Conservation (phyloP, 2,797 vertebrate species). For the Pantherophis alleghaniensis region DNA sequence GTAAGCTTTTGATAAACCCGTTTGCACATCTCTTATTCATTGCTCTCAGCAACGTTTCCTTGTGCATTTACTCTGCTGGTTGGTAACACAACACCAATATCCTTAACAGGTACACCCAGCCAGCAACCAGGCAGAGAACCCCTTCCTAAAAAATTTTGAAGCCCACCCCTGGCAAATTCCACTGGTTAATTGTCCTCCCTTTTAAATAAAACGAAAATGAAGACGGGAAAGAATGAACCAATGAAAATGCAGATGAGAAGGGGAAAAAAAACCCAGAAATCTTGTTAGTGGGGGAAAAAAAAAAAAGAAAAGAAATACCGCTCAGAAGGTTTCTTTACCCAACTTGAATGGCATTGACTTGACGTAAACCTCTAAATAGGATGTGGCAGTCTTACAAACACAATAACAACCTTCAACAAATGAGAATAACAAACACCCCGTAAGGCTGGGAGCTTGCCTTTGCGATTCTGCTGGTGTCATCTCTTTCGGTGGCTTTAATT, state of each 20-base stretch:
- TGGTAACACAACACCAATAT: too few relatives aligned
- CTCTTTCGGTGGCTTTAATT: constrained; percentile 80
- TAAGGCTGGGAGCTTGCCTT: constrained; percentile 70
- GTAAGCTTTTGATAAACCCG: too few relatives aligned
- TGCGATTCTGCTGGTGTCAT: constrained; percentile 80
- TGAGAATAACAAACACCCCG: constrained; percentile 79
- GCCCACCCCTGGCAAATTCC: too few relatives aligned
- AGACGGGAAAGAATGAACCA: too few relatives aligned
- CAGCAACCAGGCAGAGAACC: too few relatives aligned
- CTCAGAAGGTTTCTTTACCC: constrained; percentile 57
- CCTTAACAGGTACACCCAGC: too few relatives aligned
- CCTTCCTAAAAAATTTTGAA: too few relatives aligned
- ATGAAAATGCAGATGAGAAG: constrained; percentile 57
- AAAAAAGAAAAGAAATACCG: constrained; percentile 32
- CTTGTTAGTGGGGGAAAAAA: constrained; percentile 29
- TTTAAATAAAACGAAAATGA: too few relatives aligned
- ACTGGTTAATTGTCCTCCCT: too few relatives aligned
- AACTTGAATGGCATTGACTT: constrained; percentile 69
- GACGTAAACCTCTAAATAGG: constrained; percentile 75
- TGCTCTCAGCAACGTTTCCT: too few relatives aligned
- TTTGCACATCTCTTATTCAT: too few relatives aligned
- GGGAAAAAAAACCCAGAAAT: constrained; percentile 9
- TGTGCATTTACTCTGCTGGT: too few relatives aligned
- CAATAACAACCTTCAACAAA: constrained; percentile 82
- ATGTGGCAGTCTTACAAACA: constrained; percentile 80